Base-by-base conservation (phyloP, 2,888 invertebrate genomes). In the Bellardia bayeri region DNA sequence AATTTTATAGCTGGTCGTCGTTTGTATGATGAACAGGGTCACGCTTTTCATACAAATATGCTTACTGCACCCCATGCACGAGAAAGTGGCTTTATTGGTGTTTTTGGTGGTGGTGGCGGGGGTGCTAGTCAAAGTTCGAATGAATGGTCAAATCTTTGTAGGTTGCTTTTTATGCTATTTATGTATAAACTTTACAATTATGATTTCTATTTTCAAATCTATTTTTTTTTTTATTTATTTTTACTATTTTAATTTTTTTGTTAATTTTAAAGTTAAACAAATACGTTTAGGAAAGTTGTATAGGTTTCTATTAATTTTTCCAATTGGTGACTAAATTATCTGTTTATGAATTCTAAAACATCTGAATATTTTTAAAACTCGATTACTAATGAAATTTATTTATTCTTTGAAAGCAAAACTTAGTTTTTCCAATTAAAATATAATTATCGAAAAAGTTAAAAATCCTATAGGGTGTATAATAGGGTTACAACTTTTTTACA, bases 131-230 rank as follows among this genome's bases (percentile, higher is more conserved):
- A 91, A 85, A 82, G 79, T 74, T 87, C 87, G 85, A 85, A 87
- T 91, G 93, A 92, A 89, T 92, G 91, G 91, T 91, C 93, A 90
- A 93, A 93, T 92, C 92, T 93, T 91, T 93, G 94, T 94, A 94
- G 93, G 94, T 94, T 93, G 93, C 93, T 94, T 93, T 90, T 92
- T 92, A 87, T 87, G 85, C 85, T 85, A 79, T 85, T 80, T 83
- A 61, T 45, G 45, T 45, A 45, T 37, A 80, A 54, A 82, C 66
- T 66, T 68, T 37, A 42, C 51, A 82, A 40, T 33, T 74, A 72
- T 68, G 2, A 49, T 75, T 82, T 82, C 30, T 23, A 37, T 87
- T 66, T 68, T 23, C 13, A 37, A 58, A 64, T 56, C 37, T 51
- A 51, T 5, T 51, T 6, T 51, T n/a, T n/a, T 6, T 51, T 51